These are phyloP conservation scores for Sminthurides aquaticus DNA, from an alignment of 2,888 invertebrate species.

Conservation along the genomic window DNA sequence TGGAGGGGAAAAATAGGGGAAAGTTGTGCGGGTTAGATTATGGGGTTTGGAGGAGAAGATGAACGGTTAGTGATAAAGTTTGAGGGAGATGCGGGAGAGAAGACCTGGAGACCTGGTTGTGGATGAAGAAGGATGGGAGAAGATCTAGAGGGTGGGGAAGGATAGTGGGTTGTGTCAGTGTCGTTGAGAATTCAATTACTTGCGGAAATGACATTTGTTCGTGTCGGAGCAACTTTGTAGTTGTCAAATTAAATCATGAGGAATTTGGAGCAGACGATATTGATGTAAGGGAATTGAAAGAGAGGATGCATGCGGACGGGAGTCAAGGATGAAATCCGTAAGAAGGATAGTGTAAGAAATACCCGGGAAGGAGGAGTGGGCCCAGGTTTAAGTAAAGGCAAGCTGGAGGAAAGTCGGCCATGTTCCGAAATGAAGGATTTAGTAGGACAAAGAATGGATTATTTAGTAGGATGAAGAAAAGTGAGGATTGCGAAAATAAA, in stretches of 20 bases:
- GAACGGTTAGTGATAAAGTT: background rate
- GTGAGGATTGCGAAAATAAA: no score
- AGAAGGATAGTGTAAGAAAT: no score
- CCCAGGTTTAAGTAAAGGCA: no score
- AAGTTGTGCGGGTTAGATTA: background rate
- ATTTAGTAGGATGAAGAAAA: no score
- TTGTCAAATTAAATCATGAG: conserved; percentile 26
- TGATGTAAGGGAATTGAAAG: background rate
- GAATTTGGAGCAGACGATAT: conserved; percentile 6
- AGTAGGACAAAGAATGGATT: no score
- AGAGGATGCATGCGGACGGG: no score
- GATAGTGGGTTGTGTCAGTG: background rate
- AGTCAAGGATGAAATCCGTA: no score
- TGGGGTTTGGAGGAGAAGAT: background rate
- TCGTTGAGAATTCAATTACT: conserved; percentile 19
- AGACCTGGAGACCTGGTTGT: background rate
- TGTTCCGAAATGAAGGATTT: no score
- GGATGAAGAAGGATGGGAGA: background rate
- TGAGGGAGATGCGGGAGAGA: no score
- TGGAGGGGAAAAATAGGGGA: no score
- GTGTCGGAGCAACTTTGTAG: conserved; percentile 21
- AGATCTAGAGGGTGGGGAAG: background rate
- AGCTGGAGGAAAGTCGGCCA: no score
- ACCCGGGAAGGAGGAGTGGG: no score
- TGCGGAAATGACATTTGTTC: conserved; percentile 18